Evolutionary conservation across 1,140 invertebrate genomes (phyloP), one percentile per base, ranked within the genome.

Genomic region (Sycophila sp.): DNA sequence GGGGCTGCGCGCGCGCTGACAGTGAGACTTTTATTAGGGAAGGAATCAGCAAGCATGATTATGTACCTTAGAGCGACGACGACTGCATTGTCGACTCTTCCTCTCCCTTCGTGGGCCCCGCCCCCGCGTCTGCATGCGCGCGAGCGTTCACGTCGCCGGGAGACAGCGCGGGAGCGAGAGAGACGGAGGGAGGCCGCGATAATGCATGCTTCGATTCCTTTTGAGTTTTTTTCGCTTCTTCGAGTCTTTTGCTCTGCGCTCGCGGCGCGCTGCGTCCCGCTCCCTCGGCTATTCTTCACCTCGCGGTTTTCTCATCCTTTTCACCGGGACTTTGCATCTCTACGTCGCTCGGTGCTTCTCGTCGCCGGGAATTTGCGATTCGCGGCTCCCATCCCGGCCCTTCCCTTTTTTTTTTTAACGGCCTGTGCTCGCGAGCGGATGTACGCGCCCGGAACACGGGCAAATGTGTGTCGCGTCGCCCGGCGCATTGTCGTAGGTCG

Each of bases 11-110:
- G 67, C 69, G 69, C 75, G 75, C 75, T 83, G 83, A 83, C 83
- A 84, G 82, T 80, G 84, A 83, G 83, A 83, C 83, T 85, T 85
- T 86, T 85, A 86, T 86, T 86, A 85, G 83, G 82, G 81, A 84
- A 86, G 82, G 78, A 86, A 83, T 83, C 83, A 85, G 82, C 84
- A 82, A 85, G 82, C 82, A 81, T 85, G 81, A 86, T 86, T 86
- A 85, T 85, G 80, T 85, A 86, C 83, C 83, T 84, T 84, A 84
- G 81, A 85, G 79, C 80, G 60, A 63, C 62, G 60, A 58, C 45
- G 40, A 59, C 58, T 66, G 26, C 51, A 66, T 67, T 55, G 55
- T 19, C 19, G 42, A 64, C 49, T 40, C 17, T 47, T 22, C 24
- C n/a, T 32, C 4, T 15, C 19, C 19, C 15, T 42, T 69, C 55